Base-by-base conservation (phyloP, 2,113 vertebrate species). In the Drymodes brunneopygia region DNA sequence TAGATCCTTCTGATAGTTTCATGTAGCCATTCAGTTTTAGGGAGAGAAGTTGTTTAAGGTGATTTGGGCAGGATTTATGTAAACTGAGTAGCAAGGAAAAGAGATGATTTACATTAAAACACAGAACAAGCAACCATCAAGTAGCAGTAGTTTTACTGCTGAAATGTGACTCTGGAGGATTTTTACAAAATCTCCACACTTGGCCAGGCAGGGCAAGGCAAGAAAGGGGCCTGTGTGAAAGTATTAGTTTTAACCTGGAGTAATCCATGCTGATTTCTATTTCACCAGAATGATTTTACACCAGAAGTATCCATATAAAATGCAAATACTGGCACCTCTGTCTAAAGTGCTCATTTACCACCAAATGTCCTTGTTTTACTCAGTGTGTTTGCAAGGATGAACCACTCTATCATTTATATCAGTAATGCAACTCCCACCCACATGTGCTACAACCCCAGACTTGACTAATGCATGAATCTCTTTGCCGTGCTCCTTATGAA, bases 391-490 rank as follows among this genome's bases (percentile, higher is more conserved):
- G 60, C 75, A 78, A 86, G 88, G 62, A 70, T 83, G 85, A 95
- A 86, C 66, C 79, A 56, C 33, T 71, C 94, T 28, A 45, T 73
- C 85, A 77, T 50, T 82, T 54, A 10, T 36, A 86, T n/a, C 85
- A 58, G 38, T 38, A 87, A 58, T 1, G 38, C 71, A 70, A 70
- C 69, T 71, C 84, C 48, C 79, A 51, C 67, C 74, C 51, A 58
- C 51, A 38, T 1, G 36, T 47, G 66, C 71, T 72, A 70, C 83
- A 81, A 42, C 47, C n/a, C 67, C 56, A 36, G 71, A 23, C 93
- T 56, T 83, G 90, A 93, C 79, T 92, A 90, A 96, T 64, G 85
- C 82, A 71, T 17, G 88, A 84, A 73, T 69, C 69, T 88, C 83
- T 73, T 72, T 36, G 84, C 87, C 4, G 2, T 1, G 33, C 54